A percentile compares a stretch with the other conserved stretches of the same genome.
phyloP scores from a whole-genome alignment of 2,113 vertebrate species.

The Phalacrocorax aristotelis region DNA sequence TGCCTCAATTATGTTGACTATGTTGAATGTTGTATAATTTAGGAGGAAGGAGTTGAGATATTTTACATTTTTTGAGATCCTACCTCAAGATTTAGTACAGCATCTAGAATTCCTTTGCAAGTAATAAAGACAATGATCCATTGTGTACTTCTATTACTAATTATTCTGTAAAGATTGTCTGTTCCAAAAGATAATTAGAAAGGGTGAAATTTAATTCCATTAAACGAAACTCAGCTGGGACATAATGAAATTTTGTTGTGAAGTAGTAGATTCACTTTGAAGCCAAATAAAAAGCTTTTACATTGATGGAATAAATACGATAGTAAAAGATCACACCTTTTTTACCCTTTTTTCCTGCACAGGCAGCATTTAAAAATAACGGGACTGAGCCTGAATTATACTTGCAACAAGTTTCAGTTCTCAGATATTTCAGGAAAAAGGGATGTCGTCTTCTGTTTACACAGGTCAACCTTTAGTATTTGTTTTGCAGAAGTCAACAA shows the following conservation, averaged over 20 bases:
- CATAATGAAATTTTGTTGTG: constrained; percentile 79
- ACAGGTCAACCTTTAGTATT: neutral
- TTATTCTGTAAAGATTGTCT: constrained; percentile 83
- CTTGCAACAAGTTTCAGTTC: constrained; percentile 15
- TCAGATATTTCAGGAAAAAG: neutral
- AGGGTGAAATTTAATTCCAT: constrained; percentile 84
- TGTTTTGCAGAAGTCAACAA: neutral
- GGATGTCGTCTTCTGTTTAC: neutral
- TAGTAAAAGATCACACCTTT: constrained; percentile 66
- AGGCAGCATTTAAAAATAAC: constrained; percentile 8
- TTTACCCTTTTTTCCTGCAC: neutral
- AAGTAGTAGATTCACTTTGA: constrained; percentile 73
- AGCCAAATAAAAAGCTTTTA: constrained; percentile 72
- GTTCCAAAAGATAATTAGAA: constrained; percentile 82
- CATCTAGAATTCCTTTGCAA: constrained; percentile 78
- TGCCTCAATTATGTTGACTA: constrained; percentile 62
- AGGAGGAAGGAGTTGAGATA: constrained; percentile 57
- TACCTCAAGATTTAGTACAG: constrained; percentile 70
- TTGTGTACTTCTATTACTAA: constrained; percentile 84
- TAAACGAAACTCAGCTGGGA: constrained; percentile 76
- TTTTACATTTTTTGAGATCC: constrained; percentile 73
- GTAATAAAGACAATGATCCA: constrained; percentile 80
- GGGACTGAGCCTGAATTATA: constrained; percentile 29
- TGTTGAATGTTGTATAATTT: constrained; percentile 67
- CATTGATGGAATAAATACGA: constrained; percentile 53